phyloP scores from a whole-genome alignment of 2,797 vertebrate genomes.

The Ptychadena robeensis region DNA sequence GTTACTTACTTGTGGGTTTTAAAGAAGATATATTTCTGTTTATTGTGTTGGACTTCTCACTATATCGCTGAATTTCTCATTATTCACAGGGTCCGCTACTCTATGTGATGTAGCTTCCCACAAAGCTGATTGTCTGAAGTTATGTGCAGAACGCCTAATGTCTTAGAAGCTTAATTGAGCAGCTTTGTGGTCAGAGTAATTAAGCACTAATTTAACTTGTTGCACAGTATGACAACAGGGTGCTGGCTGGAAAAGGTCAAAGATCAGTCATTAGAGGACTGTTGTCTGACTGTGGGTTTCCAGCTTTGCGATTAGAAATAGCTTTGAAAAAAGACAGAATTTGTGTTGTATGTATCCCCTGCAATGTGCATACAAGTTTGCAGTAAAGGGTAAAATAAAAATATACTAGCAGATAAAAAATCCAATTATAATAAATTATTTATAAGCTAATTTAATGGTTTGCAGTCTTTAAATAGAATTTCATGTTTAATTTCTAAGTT shows the following conservation, averaged over 20 bases:
- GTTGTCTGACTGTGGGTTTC: constrained; percentile 62
- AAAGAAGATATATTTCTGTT: constrained; percentile 23
- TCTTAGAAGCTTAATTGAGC: constrained; percentile 66
- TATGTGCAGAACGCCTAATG: constrained; percentile 68
- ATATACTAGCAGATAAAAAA: not conserved
- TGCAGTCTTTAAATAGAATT: not conserved
- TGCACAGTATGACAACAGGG: constrained; percentile 69
- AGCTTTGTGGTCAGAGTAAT: constrained; percentile 71
- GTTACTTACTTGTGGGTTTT: not conserved
- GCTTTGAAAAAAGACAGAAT: constrained; percentile 57
- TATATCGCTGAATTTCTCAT: constrained; percentile 52
- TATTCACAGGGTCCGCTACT: constrained; percentile 61
- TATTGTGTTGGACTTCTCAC: constrained; percentile 23
- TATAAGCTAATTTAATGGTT: not conserved
- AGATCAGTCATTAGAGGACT: constrained; percentile 70
- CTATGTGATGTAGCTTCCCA: constrained; percentile 63
- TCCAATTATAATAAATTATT: not conserved
- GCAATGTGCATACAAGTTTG: not conserved
- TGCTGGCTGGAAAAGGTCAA: constrained; percentile 72
- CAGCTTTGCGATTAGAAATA: constrained; percentile 65
- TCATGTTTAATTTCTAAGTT: no score
- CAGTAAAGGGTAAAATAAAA: not conserved
- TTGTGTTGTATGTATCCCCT: not conserved
- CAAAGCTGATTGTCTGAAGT: constrained; percentile 71
- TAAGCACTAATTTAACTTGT: constrained; percentile 72